Conservation (phyloP, 2,113 vertebrate genomes). For the Lampris incognitus region DNA sequence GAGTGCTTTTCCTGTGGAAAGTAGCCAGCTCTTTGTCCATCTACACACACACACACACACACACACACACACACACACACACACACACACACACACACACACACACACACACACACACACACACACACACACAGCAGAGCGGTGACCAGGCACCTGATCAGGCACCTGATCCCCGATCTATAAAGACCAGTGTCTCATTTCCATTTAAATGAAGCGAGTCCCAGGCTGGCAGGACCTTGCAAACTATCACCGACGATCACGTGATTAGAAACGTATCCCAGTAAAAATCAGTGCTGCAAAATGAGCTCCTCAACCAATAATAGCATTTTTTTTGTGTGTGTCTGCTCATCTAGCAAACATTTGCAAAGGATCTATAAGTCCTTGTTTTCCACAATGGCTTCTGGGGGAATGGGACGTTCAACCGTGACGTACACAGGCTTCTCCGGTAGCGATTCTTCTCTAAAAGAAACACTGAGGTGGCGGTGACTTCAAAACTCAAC, state of each 20-base stretch:
- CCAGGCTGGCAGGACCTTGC: slow-evolving; percentile 43
- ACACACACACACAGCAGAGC: slow-evolving; percentile 9
- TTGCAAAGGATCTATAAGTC: slow-evolving; percentile 36
- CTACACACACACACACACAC: slow-evolving; percentile 47
- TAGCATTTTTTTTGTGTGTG: slow-evolving; percentile 42
- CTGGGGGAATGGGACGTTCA: background rate
- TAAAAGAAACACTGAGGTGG: background rate
- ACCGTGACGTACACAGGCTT: background rate
- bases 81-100: slow-evolving; percentile 5
- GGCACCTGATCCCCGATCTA: slow-evolving; percentile 80
- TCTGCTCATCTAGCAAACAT: slow-evolving; percentile 33
- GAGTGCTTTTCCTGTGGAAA: slow-evolving; percentile 80
- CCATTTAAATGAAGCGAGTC: slow-evolving; percentile 75
- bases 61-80: slow-evolving; percentile 20
- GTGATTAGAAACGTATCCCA: slow-evolving; percentile 39
- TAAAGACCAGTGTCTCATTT: slow-evolving; percentile 82
- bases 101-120: slow-evolving; percentile 5
- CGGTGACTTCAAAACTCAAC: background rate
- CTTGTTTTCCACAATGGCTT: slow-evolving; percentile 6
- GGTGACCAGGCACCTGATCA: slow-evolving; percentile 74
- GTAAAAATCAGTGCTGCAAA: slow-evolving; percentile 32
- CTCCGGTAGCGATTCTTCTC: background rate
- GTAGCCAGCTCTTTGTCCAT: slow-evolving; percentile 82
- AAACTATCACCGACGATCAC: slow-evolving; percentile 42
- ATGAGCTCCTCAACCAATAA: slow-evolving; percentile 54